Evolutionary conservation across 2,888 invertebrate genomes (phyloP).

Genomic region (Oxycera nigricornis): DNA sequence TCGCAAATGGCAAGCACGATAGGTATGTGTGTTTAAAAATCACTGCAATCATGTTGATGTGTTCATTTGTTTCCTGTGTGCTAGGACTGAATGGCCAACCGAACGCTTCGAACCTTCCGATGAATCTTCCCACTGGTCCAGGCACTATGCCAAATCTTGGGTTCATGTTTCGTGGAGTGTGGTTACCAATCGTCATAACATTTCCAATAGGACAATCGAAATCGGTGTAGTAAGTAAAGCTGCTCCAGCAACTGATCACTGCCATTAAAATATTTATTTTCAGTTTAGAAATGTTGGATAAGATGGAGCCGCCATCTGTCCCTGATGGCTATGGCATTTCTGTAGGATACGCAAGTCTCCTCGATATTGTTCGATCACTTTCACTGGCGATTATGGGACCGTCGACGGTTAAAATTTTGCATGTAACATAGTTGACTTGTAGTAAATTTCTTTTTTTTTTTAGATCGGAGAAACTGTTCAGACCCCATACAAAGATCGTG

Average conservation of each 20-base stretch:
- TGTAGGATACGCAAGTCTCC: constrained; percentile 89
- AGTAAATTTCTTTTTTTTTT: constrained; percentile 3
- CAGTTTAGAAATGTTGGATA: constrained; percentile 95
- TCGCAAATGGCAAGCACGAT: constrained; percentile 26
- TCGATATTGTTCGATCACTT: constrained; percentile 89
- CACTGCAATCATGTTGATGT: background rate
- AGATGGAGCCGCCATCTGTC: constrained; percentile 89
- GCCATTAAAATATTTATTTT: constrained; percentile 48
- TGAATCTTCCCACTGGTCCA: constrained; percentile 63
- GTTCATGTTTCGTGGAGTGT: constrained; percentile 91
- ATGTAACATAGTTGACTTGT: constrained; percentile 46
- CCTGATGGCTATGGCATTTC: constrained; percentile 98
- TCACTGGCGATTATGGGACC: constrained; percentile 74
- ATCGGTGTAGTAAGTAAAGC: constrained; percentile 82
- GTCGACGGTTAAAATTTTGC: constrained; percentile 59
- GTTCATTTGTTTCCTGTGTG: background rate
- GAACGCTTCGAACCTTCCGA: constrained; percentile 44
- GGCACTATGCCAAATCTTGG: constrained; percentile 88
- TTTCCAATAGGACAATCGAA: constrained; percentile 87
- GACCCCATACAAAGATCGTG: constrained; percentile 61
- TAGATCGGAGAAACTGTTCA: constrained; percentile 60
- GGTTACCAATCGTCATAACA: constrained; percentile 86
- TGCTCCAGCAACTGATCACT: background rate
- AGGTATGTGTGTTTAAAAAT: constrained; percentile 2
- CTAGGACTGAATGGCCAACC: constrained; percentile 36